Evolutionary conservation across 2,113 vertebrate species (phyloP).

Genomic region (Prinia subflava): DNA sequence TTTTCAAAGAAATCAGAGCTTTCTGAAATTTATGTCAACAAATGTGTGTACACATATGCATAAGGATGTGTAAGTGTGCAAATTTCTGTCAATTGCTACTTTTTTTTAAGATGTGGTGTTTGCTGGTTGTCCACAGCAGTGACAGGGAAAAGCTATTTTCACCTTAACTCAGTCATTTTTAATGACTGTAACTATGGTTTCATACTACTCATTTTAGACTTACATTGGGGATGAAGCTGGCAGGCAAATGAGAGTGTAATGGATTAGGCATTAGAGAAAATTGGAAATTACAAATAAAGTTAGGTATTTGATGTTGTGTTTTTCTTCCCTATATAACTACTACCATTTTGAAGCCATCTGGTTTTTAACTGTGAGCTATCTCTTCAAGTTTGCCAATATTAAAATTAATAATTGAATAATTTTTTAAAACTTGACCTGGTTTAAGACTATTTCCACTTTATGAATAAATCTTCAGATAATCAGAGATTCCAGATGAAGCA

Average conservation of each 20-base stretch:
- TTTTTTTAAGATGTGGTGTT: neutral
- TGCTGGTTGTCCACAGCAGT: neutral
- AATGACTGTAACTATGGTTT: neutral
- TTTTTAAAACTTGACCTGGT: neutral
- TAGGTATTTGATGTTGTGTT: neutral
- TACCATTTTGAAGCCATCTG: neutral
- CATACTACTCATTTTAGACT: neutral
- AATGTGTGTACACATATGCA: rapidly evolving
- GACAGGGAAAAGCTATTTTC: neutral
- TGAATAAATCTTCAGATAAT: slow-evolving; percentile 6
- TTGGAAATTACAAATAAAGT: slow-evolving; percentile 14
- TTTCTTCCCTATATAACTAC: neutral
- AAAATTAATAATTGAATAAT: neutral
- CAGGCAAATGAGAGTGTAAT: neutral
- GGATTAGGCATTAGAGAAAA: neutral
- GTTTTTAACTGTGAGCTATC: neutral
- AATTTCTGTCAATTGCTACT: neutral
- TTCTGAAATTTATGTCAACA: neutral
- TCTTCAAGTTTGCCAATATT: neutral
- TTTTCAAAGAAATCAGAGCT: neutral
- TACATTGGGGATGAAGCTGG: neutral
- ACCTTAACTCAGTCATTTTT: neutral
- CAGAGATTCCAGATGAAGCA: neutral
- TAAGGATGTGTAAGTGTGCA: neutral
- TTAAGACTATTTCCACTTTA: neutral